These are phyloP conservation scores for Centropus unirufus DNA, from an alignment of 2,113 vertebrate genomes.

Conservation along the genomic window DNA sequence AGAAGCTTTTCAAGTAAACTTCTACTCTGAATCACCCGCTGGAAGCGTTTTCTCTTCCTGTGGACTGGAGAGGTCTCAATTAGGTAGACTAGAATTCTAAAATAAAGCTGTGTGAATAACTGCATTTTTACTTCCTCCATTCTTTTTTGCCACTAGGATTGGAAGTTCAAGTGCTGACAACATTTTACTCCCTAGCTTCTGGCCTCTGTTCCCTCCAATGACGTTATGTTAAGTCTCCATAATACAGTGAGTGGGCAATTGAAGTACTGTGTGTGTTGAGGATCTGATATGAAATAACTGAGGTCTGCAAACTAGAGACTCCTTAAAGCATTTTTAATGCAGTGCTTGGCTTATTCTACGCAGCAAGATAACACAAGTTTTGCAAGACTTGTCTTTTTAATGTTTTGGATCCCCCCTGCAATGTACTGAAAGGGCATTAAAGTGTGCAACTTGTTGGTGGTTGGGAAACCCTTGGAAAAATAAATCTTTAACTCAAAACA, in stretches of 20 bases:
- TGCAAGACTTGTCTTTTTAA: background rate
- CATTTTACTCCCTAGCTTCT: background rate
- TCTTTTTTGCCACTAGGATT: background rate
- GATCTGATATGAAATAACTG: background rate
- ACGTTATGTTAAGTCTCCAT: background rate
- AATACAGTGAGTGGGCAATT: background rate
- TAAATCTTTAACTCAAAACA: conserved; percentile 19
- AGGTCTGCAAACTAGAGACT: background rate
- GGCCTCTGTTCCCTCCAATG: background rate
- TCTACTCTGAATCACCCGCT: background rate
- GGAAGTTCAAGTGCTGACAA: background rate
- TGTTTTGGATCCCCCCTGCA: background rate
- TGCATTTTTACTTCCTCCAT: background rate
- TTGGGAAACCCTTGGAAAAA: conserved; percentile 24
- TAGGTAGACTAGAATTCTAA: background rate
- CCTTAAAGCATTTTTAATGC: background rate
- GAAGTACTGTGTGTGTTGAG: background rate
- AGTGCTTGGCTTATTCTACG: background rate
- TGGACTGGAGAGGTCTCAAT: background rate
- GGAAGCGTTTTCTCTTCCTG: background rate
- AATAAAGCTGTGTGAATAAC: background rate
- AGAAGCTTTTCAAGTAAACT: background rate
- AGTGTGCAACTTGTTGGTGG: background rate
- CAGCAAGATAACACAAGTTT: background rate
- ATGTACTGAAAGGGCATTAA: conserved; percentile 3